Conservation (phyloP, 2,797 vertebrate genomes). For the Enteromius treurensis region DNA sequence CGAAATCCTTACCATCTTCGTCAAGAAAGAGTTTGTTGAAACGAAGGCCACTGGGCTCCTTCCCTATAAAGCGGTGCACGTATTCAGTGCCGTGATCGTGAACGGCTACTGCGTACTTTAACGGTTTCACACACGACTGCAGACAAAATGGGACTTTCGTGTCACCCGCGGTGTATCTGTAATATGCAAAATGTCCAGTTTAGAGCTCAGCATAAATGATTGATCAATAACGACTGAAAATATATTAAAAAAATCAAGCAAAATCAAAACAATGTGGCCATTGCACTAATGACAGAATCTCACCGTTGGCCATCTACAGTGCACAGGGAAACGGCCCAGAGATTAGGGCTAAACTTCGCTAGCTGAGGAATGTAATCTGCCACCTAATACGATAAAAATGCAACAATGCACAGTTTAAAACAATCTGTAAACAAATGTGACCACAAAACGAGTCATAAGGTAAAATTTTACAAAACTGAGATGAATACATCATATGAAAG, state of each 20-base stretch:
- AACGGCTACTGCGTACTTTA: slow-evolving; percentile 95
- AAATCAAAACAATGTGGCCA: background rate
- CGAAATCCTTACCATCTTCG: slow-evolving; percentile 89
- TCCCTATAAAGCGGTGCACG: slow-evolving; percentile 96
- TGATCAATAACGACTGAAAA: background rate
- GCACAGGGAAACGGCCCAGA: slow-evolving; percentile 96
- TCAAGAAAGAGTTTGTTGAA: slow-evolving; percentile 99
- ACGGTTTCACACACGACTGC: slow-evolving; percentile 96
- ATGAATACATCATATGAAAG: too few relatives aligned
- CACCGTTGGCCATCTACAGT: slow-evolving; percentile 98
- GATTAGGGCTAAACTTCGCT: slow-evolving; percentile 95
- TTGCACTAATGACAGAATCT: slow-evolving; percentile 4
- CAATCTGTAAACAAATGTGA: background rate
- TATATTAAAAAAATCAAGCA: background rate
- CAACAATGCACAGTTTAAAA: background rate
- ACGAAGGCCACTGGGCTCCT: slow-evolving; percentile 95
- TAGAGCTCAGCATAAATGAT: background rate
- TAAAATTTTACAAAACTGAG: too few relatives aligned
- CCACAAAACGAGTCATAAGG: too few relatives aligned
- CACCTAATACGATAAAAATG: slow-evolving; percentile 77
- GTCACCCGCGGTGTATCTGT: slow-evolving; percentile 93
- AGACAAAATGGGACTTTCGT: slow-evolving; percentile 99
- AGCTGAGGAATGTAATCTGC: slow-evolving; percentile 98
- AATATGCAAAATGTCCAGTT: slow-evolving; percentile 41
- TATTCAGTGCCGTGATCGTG: slow-evolving; percentile 97